A percentile compares a stretch with the other conserved stretches of the same genome.
Evolutionary conservation across 2,888 invertebrate genomes (phyloP).

Genomic region (Syritta pipiens): DNA sequence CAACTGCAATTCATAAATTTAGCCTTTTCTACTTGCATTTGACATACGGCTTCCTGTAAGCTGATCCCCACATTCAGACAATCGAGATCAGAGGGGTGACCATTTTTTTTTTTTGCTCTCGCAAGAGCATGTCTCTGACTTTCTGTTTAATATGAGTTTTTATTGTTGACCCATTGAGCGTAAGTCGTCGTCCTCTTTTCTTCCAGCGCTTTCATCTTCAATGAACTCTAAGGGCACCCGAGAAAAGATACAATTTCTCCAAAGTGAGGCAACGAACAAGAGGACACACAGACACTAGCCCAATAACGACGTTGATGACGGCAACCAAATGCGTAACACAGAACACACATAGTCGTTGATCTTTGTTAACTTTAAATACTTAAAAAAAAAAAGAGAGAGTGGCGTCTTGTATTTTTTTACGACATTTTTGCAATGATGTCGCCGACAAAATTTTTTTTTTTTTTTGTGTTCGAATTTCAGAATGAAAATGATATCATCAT

Average conservation of each 20-base stretch:
- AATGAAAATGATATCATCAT: conserved; percentile 59
- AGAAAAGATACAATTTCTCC: conserved; percentile 50
- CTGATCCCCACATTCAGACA: conserved; percentile 15
- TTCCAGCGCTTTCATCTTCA: conserved; percentile 38
- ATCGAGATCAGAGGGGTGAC: conserved; percentile 9
- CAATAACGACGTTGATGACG: conserved; percentile 31
- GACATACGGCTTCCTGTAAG: conserved; percentile 57
- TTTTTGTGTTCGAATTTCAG: conserved; percentile 23
- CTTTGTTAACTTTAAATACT: conserved; percentile 57
- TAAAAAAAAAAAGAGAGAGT: conserved; percentile 31
- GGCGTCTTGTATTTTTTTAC: conserved; percentile 53
- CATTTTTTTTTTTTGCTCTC: background rate
- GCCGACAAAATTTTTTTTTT: conserved; percentile 25
- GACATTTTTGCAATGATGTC: conserved; percentile 56
- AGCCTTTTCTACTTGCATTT: conserved; percentile 27
- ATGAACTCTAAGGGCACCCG: conserved; percentile 25
- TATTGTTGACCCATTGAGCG: conserved; percentile 61
- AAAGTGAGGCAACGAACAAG: conserved; percentile 18
- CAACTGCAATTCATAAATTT: conserved; percentile 35
- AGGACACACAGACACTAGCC: background rate
- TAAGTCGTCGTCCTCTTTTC: conserved; percentile 11
- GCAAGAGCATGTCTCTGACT: background rate
- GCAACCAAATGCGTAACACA: conserved; percentile 45
- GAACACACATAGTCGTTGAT: conserved; percentile 62
- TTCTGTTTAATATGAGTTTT: conserved; percentile 41